phyloP scores from a whole-genome alignment of 2,888 invertebrate genomes.

The Napeogenes inachia region DNA sequence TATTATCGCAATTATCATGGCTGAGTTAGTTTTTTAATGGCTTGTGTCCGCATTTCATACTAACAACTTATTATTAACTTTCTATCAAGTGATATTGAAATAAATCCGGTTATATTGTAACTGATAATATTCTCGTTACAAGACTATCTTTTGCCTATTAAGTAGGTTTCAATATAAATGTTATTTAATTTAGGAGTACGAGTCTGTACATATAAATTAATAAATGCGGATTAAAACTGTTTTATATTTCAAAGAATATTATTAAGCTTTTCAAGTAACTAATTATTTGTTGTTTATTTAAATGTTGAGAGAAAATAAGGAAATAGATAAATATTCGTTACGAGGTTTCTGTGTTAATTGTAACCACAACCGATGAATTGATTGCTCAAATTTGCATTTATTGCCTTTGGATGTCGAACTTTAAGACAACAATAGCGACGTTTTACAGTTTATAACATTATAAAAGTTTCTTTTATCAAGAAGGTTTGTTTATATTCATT shows the following conservation, averaged over 20 bases:
- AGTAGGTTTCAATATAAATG: no score
- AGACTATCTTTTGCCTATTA: no score
- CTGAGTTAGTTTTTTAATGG: constrained; percentile 18
- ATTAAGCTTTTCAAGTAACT: constrained; percentile 19
- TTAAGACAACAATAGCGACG: constrained; percentile 14
- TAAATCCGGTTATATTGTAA: constrained; percentile 24
- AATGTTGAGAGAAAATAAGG: constrained; percentile 32
- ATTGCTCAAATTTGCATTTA: constrained; percentile 41
- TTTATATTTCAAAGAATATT: constrained; percentile 16
- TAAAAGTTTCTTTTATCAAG: constrained; percentile 6
- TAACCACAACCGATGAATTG: constrained; percentile 43
- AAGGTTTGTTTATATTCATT: not conserved
- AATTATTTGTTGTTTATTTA: constrained; percentile 16
- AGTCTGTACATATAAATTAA: no score
- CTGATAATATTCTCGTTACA: no score
- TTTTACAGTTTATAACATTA: constrained; percentile 13
- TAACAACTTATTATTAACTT: constrained; percentile 22
- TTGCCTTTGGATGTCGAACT: constrained; percentile 34
- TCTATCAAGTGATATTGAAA: constrained; percentile 23
- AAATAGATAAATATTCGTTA: constrained; percentile 37
- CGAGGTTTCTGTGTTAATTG: constrained; percentile 47
- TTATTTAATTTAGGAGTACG: no score
- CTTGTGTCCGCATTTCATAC: constrained; percentile 14
- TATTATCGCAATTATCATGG: constrained; percentile 14
- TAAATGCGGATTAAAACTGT: no score